Percentiles rank a stretch among this genome's conserved stretches.
Evolutionary conservation across 37 sponge, comb jelly and placozoan genomes (phyloP).

Genomic region (Diacarnus erythraeanus): DNA sequence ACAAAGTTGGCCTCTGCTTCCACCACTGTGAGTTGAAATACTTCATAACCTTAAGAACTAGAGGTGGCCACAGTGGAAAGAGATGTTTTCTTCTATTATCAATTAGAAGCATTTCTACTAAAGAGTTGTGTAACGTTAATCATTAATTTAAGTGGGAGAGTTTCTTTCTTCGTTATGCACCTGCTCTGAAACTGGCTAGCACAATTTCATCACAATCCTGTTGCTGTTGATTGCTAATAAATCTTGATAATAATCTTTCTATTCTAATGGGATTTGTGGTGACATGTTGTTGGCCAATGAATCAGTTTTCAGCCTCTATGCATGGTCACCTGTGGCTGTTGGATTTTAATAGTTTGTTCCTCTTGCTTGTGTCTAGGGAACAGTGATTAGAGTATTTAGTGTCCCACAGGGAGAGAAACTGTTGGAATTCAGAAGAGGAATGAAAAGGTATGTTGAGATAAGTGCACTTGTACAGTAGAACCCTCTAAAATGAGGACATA

Average conservation of each 20-base stretch:
- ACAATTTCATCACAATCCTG: too few species aligned
- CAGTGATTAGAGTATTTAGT: slow-evolving; percentile 96
- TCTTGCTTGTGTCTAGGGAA: slow-evolving; percentile 72
- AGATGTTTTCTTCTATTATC: too few species aligned
- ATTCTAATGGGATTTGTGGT: not conserved
- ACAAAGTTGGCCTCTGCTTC: slow-evolving; percentile 92
- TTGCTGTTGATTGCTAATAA: too few species aligned
- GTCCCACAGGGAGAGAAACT: slow-evolving; percentile 85
- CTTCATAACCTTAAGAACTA: not conserved
- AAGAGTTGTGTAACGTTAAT: too few species aligned
- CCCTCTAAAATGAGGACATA: too few species aligned
- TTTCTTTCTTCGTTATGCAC: too few species aligned
- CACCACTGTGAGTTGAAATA: slow-evolving; percentile 60
- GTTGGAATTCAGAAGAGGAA: slow-evolving; percentile 95
- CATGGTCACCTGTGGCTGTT: not conserved
- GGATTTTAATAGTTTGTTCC: not conserved
- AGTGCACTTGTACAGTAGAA: too few species aligned
- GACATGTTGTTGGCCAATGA: not conserved
- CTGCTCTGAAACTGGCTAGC: too few species aligned
- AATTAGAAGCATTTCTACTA: too few species aligned
- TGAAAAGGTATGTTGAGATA: slow-evolving; percentile 73
- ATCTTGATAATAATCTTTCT: too few species aligned
- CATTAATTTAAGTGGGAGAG: too few species aligned
- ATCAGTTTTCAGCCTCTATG: not conserved
- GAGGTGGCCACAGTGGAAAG: too few species aligned